Base-by-base conservation (phyloP, 2,888 invertebrate genomes). In the Corythucha ciliata region DNA sequence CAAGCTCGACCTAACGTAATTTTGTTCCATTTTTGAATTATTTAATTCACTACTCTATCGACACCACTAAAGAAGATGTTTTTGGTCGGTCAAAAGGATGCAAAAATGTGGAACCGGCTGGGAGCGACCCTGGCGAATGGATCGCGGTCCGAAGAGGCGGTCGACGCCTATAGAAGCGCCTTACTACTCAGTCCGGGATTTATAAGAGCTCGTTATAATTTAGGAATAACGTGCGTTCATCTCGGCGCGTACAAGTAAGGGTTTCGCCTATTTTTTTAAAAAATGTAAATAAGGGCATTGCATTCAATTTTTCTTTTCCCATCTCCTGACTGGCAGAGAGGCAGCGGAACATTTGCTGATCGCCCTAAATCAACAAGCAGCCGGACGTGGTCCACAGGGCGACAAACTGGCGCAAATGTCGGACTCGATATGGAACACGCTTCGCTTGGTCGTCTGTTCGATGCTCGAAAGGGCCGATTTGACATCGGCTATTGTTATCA, bases 41-140 rank as follows among this genome's bases (percentile, higher is more conserved):
- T 20, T 50, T 27, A 7, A 48, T 14, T 48, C 24, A 20, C n/a
- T 10, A 36, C 14, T 42, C 14, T 36, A 20, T 52, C 8, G 16
- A 10, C 22, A 7, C 12, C 22, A 8, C 7, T 41, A n/a, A 20
- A 18, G 22, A 21, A 20, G 7, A n/a, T 20, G 22, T 21, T 41
- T 18, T 41, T 10, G 29, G 29, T 29, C 8, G 37, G 37, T 37
- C 8, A n/a, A n/a, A 29, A 82, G 80, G 92, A 96, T 76, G 85
- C 93, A 5, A 80, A 90, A 64, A 69, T 94, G 46, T 98, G 97
- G 97, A 98, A 98, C 69, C 82, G 93, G 62, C 74, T 98, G 25
- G 98, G 98, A 47, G 98, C 98, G 26, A 93, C 96, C 39, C 71
- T 96, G 62, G 98, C 98, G 12, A 98, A 98, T 68, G 91, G 94